Evolutionary conservation across 2,888 invertebrate genomes (phyloP).

Genomic region (Microctonus aethiopoides): DNA sequence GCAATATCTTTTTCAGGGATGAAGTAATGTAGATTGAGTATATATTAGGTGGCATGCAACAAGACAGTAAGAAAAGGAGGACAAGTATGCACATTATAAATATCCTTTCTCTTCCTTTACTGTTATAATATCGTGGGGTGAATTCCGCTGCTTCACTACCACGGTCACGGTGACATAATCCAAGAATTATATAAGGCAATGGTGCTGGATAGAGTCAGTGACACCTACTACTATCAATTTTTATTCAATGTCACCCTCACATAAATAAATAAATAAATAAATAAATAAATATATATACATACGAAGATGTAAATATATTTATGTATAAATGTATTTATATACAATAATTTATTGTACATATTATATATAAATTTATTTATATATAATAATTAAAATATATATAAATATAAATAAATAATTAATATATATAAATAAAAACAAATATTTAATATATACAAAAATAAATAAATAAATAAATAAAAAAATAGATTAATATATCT

Average conservation of each 20-base stretch:
- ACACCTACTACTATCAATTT: conserved; percentile 25
- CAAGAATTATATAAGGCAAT: conserved; percentile 30
- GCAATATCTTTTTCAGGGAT: conserved; percentile 5
- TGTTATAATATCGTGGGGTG: conserved; percentile 22
- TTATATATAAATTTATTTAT: too few relatives aligned
- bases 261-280: not conserved
- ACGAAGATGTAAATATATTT: not conserved
- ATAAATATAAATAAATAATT: too few relatives aligned
- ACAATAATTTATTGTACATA: too few relatives aligned
- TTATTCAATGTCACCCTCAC: conserved; percentile 31
- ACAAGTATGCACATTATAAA: not conserved
- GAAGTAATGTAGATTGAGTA: not conserved
- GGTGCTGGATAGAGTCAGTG: conserved; percentile 27
- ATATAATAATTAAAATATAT: too few relatives aligned
- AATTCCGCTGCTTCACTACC: conserved; percentile 18
- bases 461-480: too few relatives aligned
- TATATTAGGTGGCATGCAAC: not conserved
- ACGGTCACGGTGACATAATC: conserved; percentile 32
- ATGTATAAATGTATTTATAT: too few relatives aligned
- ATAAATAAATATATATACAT: not conserved
- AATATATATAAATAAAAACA: too few relatives aligned
- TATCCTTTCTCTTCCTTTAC: conserved; percentile 18
- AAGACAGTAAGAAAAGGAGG: not conserved
- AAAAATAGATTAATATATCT: too few relatives aligned
- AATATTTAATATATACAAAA: too few relatives aligned